These are phyloP conservation scores for Lacanobia wlatinum DNA, from an alignment of 2,888 invertebrate species.

Conservation along the genomic window DNA sequence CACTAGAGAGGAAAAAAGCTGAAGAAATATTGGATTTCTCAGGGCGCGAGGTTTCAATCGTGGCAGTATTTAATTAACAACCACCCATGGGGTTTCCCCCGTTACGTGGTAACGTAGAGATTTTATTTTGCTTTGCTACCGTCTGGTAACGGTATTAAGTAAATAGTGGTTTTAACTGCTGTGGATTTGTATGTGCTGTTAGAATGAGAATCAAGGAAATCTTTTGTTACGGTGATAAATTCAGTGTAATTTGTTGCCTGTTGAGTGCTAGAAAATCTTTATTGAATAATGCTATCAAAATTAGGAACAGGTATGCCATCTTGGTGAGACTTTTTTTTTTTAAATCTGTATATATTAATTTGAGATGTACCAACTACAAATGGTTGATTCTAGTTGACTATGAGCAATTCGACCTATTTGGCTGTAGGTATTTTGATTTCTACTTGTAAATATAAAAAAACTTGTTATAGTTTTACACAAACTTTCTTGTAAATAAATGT, in stretches of 20 bases:
- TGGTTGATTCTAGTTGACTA: too few relatives aligned
- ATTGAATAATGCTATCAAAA: neutral
- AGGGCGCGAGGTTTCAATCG: slow-evolving; percentile 84
- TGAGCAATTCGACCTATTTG: too few relatives aligned
- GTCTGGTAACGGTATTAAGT: slow-evolving; percentile 51
- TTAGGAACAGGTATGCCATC: too few relatives aligned
- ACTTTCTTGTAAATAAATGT: too few relatives aligned
- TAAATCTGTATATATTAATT: too few relatives aligned
- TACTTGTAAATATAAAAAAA: too few relatives aligned
- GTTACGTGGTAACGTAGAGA: slow-evolving; percentile 72
- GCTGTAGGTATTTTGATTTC: too few relatives aligned
- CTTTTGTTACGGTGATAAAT: neutral
- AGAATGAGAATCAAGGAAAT: neutral
- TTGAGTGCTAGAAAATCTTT: neutral
- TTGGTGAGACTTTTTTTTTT: too few relatives aligned
- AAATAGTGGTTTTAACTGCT: slow-evolving; percentile 58
- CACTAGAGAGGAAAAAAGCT: slow-evolving; percentile 73
- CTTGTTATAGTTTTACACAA: too few relatives aligned
- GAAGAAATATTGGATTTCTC: slow-evolving; percentile 82
- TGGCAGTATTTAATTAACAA: slow-evolving; percentile 85
- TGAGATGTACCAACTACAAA: too few relatives aligned
- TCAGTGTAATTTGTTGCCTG: neutral
- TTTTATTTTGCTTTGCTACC: slow-evolving; percentile 68
- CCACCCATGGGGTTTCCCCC: slow-evolving; percentile 77
- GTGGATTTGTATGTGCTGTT: slow-evolving; percentile 12